Evolutionary conservation across 2,113 vertebrate species (phyloP), one percentile per base, ranked within the genome.

Genomic region (Charadrius vociferus): DNA sequence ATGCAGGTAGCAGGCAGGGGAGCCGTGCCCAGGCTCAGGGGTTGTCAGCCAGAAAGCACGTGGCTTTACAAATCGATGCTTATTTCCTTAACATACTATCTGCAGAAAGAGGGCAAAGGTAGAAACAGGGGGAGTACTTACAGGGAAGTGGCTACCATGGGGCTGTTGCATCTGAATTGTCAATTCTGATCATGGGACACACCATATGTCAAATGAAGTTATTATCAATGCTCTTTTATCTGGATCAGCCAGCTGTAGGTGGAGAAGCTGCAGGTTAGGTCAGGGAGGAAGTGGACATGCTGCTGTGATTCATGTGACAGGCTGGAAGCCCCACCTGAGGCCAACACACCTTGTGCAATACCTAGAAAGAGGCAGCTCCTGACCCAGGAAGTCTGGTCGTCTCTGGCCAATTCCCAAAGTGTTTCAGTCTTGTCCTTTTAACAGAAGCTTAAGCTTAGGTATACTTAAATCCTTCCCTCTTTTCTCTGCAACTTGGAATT

Each of bases 111-210:
- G 86, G 81, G 49, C 81, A 89, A 81, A 89, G 81, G 83, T 89
- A 45, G 72, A 36, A 78, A 23, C 0, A 2, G 30, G 29, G 10
- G 3, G 18, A 73, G 43, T 22, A 22, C 72, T 30, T 10, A 68
- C 6, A 43, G 66, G 65, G 52, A 87, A 85, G 83, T 34, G 62
- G 26, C 56, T 75, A 17, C 43, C 0, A 0, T 23, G 23, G 39
- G 43, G 65, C 72, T 73, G 24, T 43, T 56, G 37, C 18, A 12
- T 37, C 43, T 1, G 23, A 37, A 39, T 19, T 63, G 83, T 84
- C 56, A 71, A 0, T 85, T 87, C 53, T 0, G 1, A 53, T 89
- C 62, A 41, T 3, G 21, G 39, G 81, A 61, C 12, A 0, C 1
- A 2, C 5, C 1, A 1, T 8, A 3, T 1, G 29, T n/a, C 49